phyloP scores from a whole-genome alignment of 2,113 vertebrate genomes.

The Rhynchomys soricoides region DNA sequence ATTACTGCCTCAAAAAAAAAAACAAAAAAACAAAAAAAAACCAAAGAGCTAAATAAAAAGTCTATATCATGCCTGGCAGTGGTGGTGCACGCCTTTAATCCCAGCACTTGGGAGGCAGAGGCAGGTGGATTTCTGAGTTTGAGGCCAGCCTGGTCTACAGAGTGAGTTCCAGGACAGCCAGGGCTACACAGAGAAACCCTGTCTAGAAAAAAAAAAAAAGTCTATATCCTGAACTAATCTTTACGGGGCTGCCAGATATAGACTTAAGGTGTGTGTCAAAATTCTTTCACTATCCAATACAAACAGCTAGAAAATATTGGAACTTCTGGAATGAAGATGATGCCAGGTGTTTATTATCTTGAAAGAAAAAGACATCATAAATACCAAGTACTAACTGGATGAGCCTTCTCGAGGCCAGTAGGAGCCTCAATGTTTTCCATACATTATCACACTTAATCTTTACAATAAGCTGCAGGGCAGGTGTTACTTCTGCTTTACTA shows the following conservation, averaged over 20 bases:
- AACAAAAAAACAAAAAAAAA: background rate
- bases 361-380: background rate
- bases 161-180: no score
- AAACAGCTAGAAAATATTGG: background rate
- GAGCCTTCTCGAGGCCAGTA: background rate
- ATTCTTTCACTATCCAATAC: background rate
- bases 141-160: no score
- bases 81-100: no score
- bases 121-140: no score
- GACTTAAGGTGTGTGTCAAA: background rate
- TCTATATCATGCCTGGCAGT: no score
- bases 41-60: background rate
- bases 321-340: background rate
- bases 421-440: background rate
- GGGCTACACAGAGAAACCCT: no score
- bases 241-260: background rate
- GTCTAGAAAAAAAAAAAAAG: no score
- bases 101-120: no score
- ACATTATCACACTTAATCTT: slow-evolving; percentile 41
- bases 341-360: background rate
- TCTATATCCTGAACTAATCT: background rate
- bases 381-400: background rate
- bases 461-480: slow-evolving; percentile 37
- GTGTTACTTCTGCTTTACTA: background rate
- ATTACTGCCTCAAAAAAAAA: background rate